Evolutionary conservation across 1,140 invertebrate genomes (phyloP).

Genomic region (Stenopsyche tienmushanensis): DNA sequence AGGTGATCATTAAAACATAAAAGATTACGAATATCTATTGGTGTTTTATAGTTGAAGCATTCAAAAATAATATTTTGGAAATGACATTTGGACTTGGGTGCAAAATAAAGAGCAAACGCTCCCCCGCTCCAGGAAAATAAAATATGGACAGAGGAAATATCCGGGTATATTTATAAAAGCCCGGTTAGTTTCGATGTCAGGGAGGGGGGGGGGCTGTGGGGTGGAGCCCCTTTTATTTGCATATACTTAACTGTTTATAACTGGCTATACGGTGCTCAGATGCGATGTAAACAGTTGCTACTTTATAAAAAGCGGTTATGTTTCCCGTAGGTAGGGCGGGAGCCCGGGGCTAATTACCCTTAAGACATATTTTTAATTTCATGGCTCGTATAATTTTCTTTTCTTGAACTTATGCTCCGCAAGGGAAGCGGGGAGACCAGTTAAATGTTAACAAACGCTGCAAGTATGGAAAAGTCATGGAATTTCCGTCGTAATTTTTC

Average conservation of each 20-base stretch:
- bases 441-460: conserved; percentile 16
- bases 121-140: conserved; percentile 13
- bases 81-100: not conserved
- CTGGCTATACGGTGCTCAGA: conserved; percentile 2
- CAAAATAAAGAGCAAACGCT: not conserved
- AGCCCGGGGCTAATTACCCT: conserved; percentile 57
- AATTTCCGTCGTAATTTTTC: not conserved
- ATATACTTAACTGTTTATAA: conserved; percentile 25
- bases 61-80: not conserved
- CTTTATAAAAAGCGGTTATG: conserved; percentile 34
- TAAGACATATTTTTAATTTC: conserved; percentile 62
- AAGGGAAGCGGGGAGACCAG: conserved; percentile 2
- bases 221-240: conserved; percentile 20
- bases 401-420: conserved; percentile 29
- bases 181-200: conserved; percentile 15
- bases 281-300: conserved; percentile 19
- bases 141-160: conserved; percentile 33
- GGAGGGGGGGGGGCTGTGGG: not conserved
- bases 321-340: conserved; percentile 16
- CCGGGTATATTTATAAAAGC: conserved; percentile 29
- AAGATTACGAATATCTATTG: too few species aligned
- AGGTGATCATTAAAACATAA: too few species aligned
- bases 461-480: conserved; percentile 10
- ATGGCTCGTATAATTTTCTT: conserved; percentile 56
- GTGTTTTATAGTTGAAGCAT: not conserved